These are phyloP conservation scores for Cephalopholis sonnerati DNA, from an alignment of 2,113 vertebrate species.

Conservation along the genomic window DNA sequence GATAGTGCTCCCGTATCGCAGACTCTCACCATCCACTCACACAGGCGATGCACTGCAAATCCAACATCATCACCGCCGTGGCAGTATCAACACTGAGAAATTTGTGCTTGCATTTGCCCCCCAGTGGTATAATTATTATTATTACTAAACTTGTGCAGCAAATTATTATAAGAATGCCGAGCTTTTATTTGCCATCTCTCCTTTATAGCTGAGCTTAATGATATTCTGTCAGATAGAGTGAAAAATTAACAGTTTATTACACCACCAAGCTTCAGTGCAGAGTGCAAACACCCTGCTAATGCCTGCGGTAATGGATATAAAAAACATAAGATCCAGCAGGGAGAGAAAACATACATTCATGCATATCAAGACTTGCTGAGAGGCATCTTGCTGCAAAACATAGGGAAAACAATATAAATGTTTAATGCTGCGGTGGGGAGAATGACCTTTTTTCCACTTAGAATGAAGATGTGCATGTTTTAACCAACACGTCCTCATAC, in stretches of 20 bases:
- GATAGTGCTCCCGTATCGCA: constrained; percentile 25
- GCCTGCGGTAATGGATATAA: constrained; percentile 77
- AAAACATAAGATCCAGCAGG: constrained; percentile 65
- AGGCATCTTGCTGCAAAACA: constrained; percentile 58
- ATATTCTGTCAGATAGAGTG: constrained; percentile 78
- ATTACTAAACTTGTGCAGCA: constrained; percentile 69
- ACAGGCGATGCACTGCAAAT: constrained; percentile 31
- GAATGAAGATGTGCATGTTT: constrained; percentile 24
- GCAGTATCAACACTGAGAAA: constrained; percentile 47
- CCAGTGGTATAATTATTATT: constrained; percentile 76
- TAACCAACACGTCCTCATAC: background rate
- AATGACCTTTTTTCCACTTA: constrained; percentile 50
- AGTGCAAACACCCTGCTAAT: constrained; percentile 77
- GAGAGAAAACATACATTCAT: constrained; percentile 68
- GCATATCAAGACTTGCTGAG: constrained; percentile 64
- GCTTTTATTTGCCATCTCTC: constrained; percentile 75
- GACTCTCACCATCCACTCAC: constrained; percentile 23
- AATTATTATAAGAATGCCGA: constrained; percentile 67
- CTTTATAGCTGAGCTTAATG: constrained; percentile 77
- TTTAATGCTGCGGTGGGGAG: constrained; percentile 52
- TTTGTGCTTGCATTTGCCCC: constrained; percentile 64
- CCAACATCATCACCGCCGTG: constrained; percentile 33
- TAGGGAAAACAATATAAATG: constrained; percentile 67
- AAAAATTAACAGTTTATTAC: constrained; percentile 79
- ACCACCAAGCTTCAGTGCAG: constrained; percentile 66